Conservation (phyloP, 1,140 invertebrate species). For the Stegodyphus mimosarum region DNA sequence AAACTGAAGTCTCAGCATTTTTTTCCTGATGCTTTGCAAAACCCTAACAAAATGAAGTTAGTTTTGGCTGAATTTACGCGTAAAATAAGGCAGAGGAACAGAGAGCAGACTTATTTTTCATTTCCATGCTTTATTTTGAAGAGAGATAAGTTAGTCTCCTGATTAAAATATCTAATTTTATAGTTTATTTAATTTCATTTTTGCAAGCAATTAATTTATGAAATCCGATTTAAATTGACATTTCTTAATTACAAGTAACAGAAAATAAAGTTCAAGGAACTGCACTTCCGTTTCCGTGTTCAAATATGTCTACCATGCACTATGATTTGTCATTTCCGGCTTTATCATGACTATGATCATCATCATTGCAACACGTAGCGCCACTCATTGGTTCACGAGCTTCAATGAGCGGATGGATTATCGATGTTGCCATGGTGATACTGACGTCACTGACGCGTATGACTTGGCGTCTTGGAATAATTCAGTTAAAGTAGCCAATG, state of each 20-base stretch:
- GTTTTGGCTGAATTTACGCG: no score
- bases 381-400: slow-evolving; percentile 49
- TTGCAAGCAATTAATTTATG: no score
- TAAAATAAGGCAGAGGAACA: no score
- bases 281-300: neutral
- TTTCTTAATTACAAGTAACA: neutral
- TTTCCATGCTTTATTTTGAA: no score
- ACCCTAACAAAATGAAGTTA: no score
- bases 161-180: no score
- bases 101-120: no score
- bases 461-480: slow-evolving; percentile 38
- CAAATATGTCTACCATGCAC: slow-evolving; percentile 30
- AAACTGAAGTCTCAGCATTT: no score
- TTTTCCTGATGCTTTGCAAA: no score
- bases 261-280: neutral
- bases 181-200: no score
- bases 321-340: slow-evolving; percentile 48
- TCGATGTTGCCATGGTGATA: slow-evolving; percentile 52
- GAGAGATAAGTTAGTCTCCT: no score
- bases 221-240: neutral
- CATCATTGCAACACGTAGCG: slow-evolving; percentile 15
- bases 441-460: slow-evolving; percentile 50
- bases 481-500: slow-evolving; percentile 43
- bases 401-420: slow-evolving; percentile 55
- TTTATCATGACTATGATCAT: slow-evolving; percentile 43